A percentile compares a stretch with the other conserved stretches of the same genome.
phyloP scores from a whole-genome alignment of 2,113 vertebrate genomes.

The Proterorhinus semilunaris region DNA sequence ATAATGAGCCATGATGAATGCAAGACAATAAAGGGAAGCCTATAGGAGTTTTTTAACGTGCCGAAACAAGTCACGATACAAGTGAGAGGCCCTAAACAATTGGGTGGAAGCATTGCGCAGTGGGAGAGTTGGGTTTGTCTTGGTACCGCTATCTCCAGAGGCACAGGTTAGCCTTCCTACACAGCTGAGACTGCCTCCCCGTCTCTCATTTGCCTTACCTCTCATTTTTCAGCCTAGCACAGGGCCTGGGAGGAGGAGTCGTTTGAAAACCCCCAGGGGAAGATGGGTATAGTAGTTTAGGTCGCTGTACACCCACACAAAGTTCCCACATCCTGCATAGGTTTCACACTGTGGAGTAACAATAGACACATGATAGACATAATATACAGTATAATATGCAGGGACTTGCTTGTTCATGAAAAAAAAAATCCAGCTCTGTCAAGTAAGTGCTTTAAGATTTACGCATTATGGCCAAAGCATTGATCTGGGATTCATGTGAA shows the following conservation, averaged over 20 bases:
- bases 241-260: slow-evolving; percentile 50
- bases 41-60: slow-evolving; percentile 22
- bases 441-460: not conserved
- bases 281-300: slow-evolving; percentile 59
- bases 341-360: slow-evolving; percentile 44
- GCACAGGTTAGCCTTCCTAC: slow-evolving; percentile 61
- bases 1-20: slow-evolving; percentile 23
- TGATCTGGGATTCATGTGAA: no score
- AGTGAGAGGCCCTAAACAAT: slow-evolving; percentile 29
- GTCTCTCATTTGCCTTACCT: slow-evolving; percentile 45
- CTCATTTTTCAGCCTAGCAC: slow-evolving; percentile 59
- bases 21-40: slow-evolving; percentile 11
- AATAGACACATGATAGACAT: slow-evolving; percentile 48
- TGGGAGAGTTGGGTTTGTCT: slow-evolving; percentile 37
- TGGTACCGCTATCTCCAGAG: slow-evolving; percentile 54
- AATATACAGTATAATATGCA: slow-evolving; percentile 32
- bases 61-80: slow-evolving; percentile 26
- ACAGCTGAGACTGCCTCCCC: slow-evolving; percentile 53
- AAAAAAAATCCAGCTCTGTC: not conserved
- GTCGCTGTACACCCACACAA: slow-evolving; percentile 64
- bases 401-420: slow-evolving; percentile 16
- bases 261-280: slow-evolving; percentile 64
- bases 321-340: slow-evolving; percentile 47
- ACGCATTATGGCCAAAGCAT: no score
- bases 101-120: slow-evolving; percentile 22